phyloP scores from a whole-genome alignment of 2,113 vertebrate genomes.

The Acrocephalus kingi region DNA sequence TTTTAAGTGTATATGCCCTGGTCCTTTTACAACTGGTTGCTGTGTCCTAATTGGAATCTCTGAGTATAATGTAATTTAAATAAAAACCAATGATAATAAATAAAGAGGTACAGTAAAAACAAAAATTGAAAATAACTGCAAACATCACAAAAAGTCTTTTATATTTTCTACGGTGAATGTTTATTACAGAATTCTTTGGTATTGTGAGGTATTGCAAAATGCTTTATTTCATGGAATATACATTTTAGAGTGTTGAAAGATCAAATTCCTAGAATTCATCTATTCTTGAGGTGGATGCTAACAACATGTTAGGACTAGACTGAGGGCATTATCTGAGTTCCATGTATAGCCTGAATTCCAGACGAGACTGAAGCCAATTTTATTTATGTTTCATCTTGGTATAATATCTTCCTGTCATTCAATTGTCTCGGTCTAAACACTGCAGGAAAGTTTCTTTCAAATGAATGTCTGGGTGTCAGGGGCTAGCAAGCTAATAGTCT shows the following conservation, averaged over 20 bases:
- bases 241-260: slow-evolving; percentile 55
- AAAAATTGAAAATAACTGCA: background rate
- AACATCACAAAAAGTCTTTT: background rate
- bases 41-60: background rate
- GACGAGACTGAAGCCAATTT: slow-evolving; percentile 23
- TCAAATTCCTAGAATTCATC: slow-evolving; percentile 66
- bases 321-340: slow-evolving; percentile 50
- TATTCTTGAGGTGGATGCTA: slow-evolving; percentile 12
- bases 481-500: background rate
- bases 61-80: background rate
- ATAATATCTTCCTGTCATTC: slow-evolving; percentile 25
- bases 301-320: slow-evolving; percentile 49
- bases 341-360: slow-evolving; percentile 60
- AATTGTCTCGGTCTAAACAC: background rate
- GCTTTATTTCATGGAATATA: slow-evolving; percentile 12
- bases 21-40: background rate
- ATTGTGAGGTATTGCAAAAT: background rate
- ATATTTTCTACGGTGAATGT: background rate
- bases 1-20: background rate
- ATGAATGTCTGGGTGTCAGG: slow-evolving; percentile 26
- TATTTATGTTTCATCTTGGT: slow-evolving; percentile 36
- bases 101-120: background rate
- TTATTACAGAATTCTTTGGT: background rate
- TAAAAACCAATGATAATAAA: background rate
- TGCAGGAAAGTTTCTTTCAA: slow-evolving; percentile 41